Conservation (phyloP, 2,113 vertebrate genomes). For the Narcine bancroftii region DNA sequence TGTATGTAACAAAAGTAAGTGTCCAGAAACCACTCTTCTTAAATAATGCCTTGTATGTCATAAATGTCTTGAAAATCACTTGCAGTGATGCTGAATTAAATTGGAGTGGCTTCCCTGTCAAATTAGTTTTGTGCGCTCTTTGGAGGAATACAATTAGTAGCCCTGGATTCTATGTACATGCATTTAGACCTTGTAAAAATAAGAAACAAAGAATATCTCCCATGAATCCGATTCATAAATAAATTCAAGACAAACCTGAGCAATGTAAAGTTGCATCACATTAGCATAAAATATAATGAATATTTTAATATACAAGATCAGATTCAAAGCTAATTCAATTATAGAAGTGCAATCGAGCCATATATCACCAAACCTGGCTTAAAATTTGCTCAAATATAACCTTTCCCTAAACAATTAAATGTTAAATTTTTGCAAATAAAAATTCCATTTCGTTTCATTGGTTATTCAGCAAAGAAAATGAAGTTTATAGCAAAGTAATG, state of each 20-base stretch:
- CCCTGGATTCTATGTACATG: too few relatives aligned
- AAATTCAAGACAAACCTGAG: neutral
- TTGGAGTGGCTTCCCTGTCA: too few relatives aligned
- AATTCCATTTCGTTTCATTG: neutral
- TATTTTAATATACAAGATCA: neutral
- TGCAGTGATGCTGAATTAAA: too few relatives aligned
- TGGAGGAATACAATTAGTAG: too few relatives aligned
- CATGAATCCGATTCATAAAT: neutral
- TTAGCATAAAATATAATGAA: neutral
- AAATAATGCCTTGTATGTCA: too few relatives aligned
- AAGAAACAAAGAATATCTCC: neutral
- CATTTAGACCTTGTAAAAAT: neutral
- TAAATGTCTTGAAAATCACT: too few relatives aligned
- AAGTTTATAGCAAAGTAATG: neutral
- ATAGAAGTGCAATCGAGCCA: neutral
- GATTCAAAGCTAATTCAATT: neutral
- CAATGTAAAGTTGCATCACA: neutral
- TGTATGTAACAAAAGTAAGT: too few relatives aligned
- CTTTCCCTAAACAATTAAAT: neutral
- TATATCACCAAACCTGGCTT: neutral
- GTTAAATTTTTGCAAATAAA: neutral
- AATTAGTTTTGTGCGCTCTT: too few relatives aligned
- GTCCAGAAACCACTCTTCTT: too few relatives aligned
- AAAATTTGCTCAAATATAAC: neutral
- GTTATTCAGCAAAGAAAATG: constrained; percentile 11